Percentiles rank a stretch among this genome's conserved stretches.
Evolutionary conservation across 92 coral and sea anemone genomes (phyloP).

Genomic region (Palythoa caribaeorum): DNA sequence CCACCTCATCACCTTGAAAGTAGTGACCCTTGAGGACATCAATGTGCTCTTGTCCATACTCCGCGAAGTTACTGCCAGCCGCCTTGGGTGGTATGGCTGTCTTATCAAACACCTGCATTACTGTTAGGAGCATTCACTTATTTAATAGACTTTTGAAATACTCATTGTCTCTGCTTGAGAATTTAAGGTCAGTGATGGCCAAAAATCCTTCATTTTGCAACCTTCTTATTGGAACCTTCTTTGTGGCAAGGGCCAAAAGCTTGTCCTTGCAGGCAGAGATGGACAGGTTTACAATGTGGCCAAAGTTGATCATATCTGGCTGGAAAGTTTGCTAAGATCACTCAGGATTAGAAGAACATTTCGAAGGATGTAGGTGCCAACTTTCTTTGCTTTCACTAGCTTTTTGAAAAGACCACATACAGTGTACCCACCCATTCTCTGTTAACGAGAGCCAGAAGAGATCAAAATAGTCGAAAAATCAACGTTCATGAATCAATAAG

Average conservation of each 20-base stretch:
- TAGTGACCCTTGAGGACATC: constrained; percentile 26
- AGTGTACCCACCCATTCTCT: neutral
- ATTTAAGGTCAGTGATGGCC: constrained; percentile 33
- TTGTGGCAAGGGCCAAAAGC: neutral
- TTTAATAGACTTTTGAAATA: constrained; percentile 40
- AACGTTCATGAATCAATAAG: constrained; percentile 31
- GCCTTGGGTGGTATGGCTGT: constrained; percentile 54
- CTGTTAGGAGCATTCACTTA: constrained; percentile 39
- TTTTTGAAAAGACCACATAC: neutral
- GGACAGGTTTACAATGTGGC: neutral
- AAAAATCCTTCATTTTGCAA: constrained; percentile 21
- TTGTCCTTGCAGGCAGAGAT: neutral
- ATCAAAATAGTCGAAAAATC: constrained; percentile 21
- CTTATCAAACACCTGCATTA: constrained; percentile 51
- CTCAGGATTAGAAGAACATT: too few relatives aligned
- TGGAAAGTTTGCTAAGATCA: too few relatives aligned
- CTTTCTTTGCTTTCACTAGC: constrained; percentile 26
- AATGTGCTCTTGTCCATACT: constrained; percentile 38
- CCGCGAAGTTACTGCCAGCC: constrained; percentile 38
- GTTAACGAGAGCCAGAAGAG: neutral
- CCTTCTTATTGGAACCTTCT: constrained; percentile 31
- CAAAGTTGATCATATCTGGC: neutral
- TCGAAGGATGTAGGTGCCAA: neutral
- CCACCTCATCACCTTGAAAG: constrained; percentile 46
- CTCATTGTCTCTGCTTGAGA: constrained; percentile 36